Evolutionary conservation across 2,888 invertebrate genomes (phyloP), one percentile per base, ranked within the genome.

Genomic region (Perdita meconis): DNA sequence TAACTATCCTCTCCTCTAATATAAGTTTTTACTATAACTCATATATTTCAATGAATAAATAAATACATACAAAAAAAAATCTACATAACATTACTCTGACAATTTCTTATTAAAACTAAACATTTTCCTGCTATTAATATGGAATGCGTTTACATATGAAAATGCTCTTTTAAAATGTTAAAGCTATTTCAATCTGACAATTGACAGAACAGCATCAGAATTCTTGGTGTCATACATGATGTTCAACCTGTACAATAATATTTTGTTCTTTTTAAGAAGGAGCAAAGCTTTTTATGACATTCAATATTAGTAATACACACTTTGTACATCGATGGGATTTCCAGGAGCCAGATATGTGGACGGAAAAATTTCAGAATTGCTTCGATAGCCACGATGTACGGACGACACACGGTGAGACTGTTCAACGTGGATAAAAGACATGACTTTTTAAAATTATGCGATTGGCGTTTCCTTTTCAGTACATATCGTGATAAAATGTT

Each of bases 291-390:
- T 67, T 53, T 61, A 24, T 26, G 30, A 60, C 51, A 44, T 47
- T 47, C 42, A 56, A 53, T 30, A 59, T 66, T 72, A 59, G 68
- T 63, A 59, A 67, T 70, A 74, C 53, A 67, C 51, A 55, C 51
- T 81, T 82, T 78, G 34, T 82, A 72, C 78, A 79, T 67, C 19
- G 69, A 44, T 56, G 53, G 78, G 64, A 51, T 67, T 60, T 78
- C 57, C 42, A 61, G 65, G 47, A 76, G 36, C 56, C 73, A 72
- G 73, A 76, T 78, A 56, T 65, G 70, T 83, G 83, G 84, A 85
- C 83, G 85, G 84, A 85, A 72, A 80, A 78, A 50, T 78, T 73
- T 53, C 24, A 42, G 66, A 75, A 81, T 75, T 81, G 55, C 70
- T 76, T 67, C 26, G 59, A 63, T 59, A 30, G 64, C 51, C 64